A percentile compares a stretch with the other conserved stretches of the same genome.
Conservation (phyloP, 2,113 vertebrate genomes). For the Chloropsis cyanopogon region DNA sequence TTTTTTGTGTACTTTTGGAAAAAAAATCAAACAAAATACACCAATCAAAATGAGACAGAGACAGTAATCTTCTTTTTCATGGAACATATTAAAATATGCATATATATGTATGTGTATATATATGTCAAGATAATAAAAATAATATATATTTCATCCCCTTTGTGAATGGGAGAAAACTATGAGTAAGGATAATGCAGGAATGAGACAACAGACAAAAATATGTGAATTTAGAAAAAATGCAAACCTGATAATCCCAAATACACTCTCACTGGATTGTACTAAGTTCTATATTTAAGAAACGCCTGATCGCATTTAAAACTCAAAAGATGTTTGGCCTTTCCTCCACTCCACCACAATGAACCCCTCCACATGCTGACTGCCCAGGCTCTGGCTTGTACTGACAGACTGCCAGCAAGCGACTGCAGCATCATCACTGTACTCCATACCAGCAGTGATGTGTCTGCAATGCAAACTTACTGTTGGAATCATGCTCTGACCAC, state of each 20-base stretch:
- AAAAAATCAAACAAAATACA: background rate
- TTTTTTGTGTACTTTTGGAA: background rate
- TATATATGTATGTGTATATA: no score
- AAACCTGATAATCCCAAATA: background rate
- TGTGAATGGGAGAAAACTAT: background rate
- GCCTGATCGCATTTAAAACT: background rate
- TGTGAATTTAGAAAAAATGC: background rate
- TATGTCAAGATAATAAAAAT: background rate
- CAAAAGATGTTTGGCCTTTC: background rate
- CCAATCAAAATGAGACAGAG: background rate
- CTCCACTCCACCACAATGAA: background rate
- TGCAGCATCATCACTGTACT: background rate
- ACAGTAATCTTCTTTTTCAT: background rate
- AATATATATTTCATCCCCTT: background rate
- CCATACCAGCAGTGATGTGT: rapidly evolving
- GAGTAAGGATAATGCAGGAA: background rate
- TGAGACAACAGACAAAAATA: background rate
- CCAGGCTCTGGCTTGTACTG: background rate
- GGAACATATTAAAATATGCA: background rate
- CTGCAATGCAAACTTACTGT: background rate
- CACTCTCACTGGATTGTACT: background rate
- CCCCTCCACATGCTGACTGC: background rate
- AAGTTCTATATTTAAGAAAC: background rate
- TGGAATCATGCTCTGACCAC: background rate
- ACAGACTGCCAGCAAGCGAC: background rate